Percentiles rank a stretch among this genome's conserved stretches.
Conservation (phyloP, 2,888 invertebrate species). For the Platycnemis pennipes region DNA sequence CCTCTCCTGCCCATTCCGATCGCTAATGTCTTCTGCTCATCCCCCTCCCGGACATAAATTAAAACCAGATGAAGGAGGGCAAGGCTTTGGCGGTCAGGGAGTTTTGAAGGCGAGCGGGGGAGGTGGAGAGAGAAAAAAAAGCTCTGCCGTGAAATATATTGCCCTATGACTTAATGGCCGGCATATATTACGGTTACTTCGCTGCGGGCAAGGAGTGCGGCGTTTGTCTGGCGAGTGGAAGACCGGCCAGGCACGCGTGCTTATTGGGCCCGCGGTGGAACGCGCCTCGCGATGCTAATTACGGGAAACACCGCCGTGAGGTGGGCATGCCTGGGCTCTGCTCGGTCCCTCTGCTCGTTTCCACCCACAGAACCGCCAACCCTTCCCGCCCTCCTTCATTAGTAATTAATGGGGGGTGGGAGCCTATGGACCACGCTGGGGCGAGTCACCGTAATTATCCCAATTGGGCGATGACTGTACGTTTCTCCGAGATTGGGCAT, state of each 20-base stretch:
- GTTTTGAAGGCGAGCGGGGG: background rate
- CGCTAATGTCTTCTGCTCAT: background rate
- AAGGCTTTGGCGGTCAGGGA: background rate
- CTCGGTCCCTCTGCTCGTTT: background rate
- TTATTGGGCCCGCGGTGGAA: background rate
- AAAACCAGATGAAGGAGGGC: constrained; percentile 2
- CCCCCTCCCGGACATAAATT: background rate
- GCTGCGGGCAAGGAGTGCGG: background rate
- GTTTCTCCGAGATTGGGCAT: constrained; percentile 19
- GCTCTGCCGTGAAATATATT: constrained; percentile 7
- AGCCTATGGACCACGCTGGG: background rate
- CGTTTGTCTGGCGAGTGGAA: background rate
- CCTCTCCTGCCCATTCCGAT: background rate
- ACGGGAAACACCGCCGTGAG: background rate
- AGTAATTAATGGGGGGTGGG: background rate
- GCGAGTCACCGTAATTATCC: constrained; percentile 35
- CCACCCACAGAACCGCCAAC: background rate
- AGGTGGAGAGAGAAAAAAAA: background rate
- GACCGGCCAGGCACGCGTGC: background rate
- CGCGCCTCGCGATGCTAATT: constrained; percentile 1
- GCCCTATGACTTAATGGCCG: constrained; percentile 23
- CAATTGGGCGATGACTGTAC: constrained; percentile 39
- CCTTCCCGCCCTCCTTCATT: background rate
- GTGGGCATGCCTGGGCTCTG: background rate
- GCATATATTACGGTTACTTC: constrained; percentile 32